These are phyloP conservation scores for Brachyalestes nurse DNA, from an alignment of 2,797 vertebrate species.

Conservation along the genomic window DNA sequence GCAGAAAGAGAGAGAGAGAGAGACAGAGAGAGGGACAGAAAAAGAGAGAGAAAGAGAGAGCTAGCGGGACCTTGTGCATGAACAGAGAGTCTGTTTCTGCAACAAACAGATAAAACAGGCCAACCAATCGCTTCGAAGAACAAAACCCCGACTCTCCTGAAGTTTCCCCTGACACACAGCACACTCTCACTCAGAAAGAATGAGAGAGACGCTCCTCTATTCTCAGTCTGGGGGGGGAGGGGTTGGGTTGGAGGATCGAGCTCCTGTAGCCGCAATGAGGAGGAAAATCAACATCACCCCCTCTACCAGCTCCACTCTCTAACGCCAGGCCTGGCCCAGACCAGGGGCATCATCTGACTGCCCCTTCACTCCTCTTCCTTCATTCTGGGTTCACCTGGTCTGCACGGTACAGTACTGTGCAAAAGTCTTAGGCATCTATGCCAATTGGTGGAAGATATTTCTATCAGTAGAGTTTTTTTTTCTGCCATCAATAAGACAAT, in stretches of 20 bases:
- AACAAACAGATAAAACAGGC: conserved; percentile 71
- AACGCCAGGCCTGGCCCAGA: not conserved
- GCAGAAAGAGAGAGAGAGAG: not conserved
- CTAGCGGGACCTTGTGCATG: conserved; percentile 47
- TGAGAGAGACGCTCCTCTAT: conserved; percentile 58
- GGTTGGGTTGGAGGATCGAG: conserved; percentile 7
- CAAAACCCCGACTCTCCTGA: conserved; percentile 72
- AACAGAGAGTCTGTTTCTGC: conserved; percentile 71
- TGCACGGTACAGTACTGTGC: not conserved
- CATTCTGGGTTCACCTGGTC: not conserved
- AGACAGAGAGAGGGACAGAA: not conserved
- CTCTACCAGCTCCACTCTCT: not conserved
- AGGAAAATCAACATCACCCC: not conserved
- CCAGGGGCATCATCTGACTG: not conserved
- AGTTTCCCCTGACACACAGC: conserved; percentile 66
- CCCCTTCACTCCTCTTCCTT: not conserved
- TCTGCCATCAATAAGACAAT: too few relatives aligned
- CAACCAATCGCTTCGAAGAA: conserved; percentile 70
- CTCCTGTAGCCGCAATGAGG: conserved; percentile 13
- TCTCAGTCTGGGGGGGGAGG: conserved; percentile 17
- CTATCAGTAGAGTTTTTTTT: too few relatives aligned
- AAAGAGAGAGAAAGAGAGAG: conserved; percentile 10
- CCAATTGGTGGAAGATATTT: too few relatives aligned
- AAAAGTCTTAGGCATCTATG: too few relatives aligned
- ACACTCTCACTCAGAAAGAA: conserved; percentile 10